These are phyloP conservation scores for Danionella dracula DNA, from an alignment of 2,797 vertebrate genomes.

Conservation along the genomic window DNA sequence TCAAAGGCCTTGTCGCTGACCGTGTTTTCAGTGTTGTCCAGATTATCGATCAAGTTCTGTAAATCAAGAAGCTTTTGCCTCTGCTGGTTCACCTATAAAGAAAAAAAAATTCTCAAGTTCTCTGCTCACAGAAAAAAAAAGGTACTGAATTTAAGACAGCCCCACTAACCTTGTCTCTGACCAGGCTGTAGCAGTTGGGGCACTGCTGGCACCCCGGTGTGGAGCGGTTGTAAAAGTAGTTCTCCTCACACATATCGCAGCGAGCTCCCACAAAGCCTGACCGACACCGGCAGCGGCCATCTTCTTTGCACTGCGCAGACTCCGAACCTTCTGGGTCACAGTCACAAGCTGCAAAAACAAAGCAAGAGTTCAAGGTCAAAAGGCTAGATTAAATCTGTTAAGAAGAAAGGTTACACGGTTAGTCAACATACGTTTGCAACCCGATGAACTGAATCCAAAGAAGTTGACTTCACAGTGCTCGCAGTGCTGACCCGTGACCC, in stretches of 20 bases:
- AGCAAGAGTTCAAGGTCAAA: no score
- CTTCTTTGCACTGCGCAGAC: constrained; percentile 81
- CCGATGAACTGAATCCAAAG: constrained; percentile 86
- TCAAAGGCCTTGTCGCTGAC: constrained; percentile 90
- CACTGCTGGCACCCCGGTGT: constrained; percentile 91
- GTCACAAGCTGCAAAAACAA: constrained; percentile 79
- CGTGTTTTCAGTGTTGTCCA: constrained; percentile 77
- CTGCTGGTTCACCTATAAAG: constrained; percentile 82
- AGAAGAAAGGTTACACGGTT: no score
- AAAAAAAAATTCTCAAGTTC: no score
- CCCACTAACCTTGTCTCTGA: constrained; percentile 85
- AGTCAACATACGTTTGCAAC: constrained; percentile 86
- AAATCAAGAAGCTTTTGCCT: constrained; percentile 84
- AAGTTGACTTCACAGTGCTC: constrained; percentile 86
- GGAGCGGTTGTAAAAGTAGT: constrained; percentile 95
- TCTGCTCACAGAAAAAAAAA: neutral
- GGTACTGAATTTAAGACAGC: neutral
- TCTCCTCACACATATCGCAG: constrained; percentile 95
- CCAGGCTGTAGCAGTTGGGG: constrained; percentile 89
- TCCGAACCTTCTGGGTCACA: constrained; percentile 86
- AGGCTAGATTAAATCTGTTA: no score
- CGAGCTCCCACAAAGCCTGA: constrained; percentile 87
- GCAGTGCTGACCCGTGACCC: constrained; percentile 78
- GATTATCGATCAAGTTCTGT: constrained; percentile 84
- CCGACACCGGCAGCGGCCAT: constrained; percentile 82